These are phyloP conservation scores for Elmis aenea DNA, from an alignment of 2,888 invertebrate genomes.

Conservation along the genomic window DNA sequence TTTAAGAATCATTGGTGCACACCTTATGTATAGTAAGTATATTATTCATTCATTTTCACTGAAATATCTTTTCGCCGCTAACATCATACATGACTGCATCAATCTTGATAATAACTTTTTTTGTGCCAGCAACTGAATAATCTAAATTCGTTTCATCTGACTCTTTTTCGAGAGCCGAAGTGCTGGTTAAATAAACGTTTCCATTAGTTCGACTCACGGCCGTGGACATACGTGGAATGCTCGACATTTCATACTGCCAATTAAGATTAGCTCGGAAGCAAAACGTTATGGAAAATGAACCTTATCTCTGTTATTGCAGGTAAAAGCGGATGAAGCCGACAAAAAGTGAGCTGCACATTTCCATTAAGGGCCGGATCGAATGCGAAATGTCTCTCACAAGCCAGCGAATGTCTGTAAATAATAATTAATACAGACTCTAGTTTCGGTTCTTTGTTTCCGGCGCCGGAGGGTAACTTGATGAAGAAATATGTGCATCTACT, in stretches of 20 bases:
- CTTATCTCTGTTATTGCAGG: constrained; percentile 26
- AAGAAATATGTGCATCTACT: constrained; percentile 24
- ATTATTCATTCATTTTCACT: too few relatives aligned
- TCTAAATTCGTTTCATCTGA: too few relatives aligned
- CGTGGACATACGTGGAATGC: background rate
- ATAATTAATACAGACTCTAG: constrained; percentile 27
- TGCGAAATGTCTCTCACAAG: constrained; percentile 20
- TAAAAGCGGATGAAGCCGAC: constrained; percentile 12
- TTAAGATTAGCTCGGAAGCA: constrained; percentile 25
- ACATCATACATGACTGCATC: too few relatives aligned
- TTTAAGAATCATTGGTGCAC: too few relatives aligned
- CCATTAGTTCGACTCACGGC: too few relatives aligned
- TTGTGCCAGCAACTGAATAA: too few relatives aligned
- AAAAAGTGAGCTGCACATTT: constrained; percentile 5
- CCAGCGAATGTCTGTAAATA: constrained; percentile 26
- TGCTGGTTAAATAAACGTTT: too few relatives aligned
- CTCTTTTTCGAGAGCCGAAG: too few relatives aligned
- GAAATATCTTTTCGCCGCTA: too few relatives aligned
- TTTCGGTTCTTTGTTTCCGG: constrained; percentile 21
- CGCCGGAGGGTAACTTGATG: constrained; percentile 17
- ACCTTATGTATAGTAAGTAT: too few relatives aligned
- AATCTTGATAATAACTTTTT: too few relatives aligned
- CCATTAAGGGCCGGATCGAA: constrained; percentile 14
- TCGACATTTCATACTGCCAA: constrained; percentile 10
- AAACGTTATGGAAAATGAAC: constrained; percentile 23